Base-by-base conservation (phyloP, 2,888 invertebrate genomes). In the Prenolepis imparis region DNA sequence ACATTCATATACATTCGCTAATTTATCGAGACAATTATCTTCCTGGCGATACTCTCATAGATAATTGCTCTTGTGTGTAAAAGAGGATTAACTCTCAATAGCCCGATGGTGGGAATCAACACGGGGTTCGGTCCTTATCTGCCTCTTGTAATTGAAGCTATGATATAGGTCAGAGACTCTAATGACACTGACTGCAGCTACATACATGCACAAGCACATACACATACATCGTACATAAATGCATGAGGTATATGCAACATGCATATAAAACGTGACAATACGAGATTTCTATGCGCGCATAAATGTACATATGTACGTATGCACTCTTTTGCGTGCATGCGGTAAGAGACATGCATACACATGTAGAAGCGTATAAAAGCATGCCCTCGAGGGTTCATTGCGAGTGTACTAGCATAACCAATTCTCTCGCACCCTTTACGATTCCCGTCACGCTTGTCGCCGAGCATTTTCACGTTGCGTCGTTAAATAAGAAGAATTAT, bases 351-450 rank as follows among this genome's bases (percentile, higher is more conserved):
- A 15, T 6, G 55, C n/a, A 41, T 18, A 64, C 39, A 44, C 15
- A 24, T 28, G 18, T 41, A 64, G 5, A 41, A 28, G 15, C 52
- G 41, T 64, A 39, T 15, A 39, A 18, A 48, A 64, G 52, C 44
- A 36, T 21, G 75, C 78, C 61, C 84, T 87, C 85, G 84, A 90
- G 90, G 85, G 84, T 87, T 87, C 83, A 87, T 87, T 84, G 85
- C 77, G 84, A 87, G 77, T 86, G 70, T 87, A 74, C 67, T 84
- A 68, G 82, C 64, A 5, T 84, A 86, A 85, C 82, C 84, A 78
- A 78, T 85, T 52, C 77, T 73, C 44, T 68, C 77, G 84, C 81
- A 78, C 24, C 67, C 73, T 81, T 83, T 18, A 70, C 80, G 68
- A 70, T 83, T 44, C 82, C 80, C 68, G 32, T 67, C 52, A 64